A percentile compares a stretch with the other conserved stretches of the same genome.
Evolutionary conservation across 1,140 invertebrate genomes (phyloP).

Genomic region (Bombus difficillimus): DNA sequence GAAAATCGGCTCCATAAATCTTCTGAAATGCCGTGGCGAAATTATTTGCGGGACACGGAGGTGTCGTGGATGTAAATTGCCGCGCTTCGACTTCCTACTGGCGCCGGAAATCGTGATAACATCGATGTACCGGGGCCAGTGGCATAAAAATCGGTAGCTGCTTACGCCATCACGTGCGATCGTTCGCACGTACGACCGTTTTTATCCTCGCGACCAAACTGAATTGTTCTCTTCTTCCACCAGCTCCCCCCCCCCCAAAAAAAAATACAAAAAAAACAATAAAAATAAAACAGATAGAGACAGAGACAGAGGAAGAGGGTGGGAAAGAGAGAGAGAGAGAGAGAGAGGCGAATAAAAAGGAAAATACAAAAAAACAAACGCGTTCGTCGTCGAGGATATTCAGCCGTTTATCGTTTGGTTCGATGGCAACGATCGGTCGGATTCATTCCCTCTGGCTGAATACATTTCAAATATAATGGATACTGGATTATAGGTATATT

Average conservation of each 20-base stretch:
- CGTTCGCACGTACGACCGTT: conserved; percentile 16
- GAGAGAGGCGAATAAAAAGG: background rate
- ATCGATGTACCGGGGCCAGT: background rate
- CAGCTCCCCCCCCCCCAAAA: too few relatives aligned
- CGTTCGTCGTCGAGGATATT: conserved; percentile 42
- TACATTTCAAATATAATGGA: conserved; percentile 59
- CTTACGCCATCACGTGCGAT: conserved; percentile 29
- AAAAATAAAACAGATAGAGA: background rate
- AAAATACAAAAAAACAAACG: background rate
- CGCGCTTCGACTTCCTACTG: conserved; percentile 27
- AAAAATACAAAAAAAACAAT: background rate
- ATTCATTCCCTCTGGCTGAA: conserved; percentile 55
- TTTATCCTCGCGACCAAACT: conserved; percentile 1
- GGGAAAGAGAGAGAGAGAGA: background rate
- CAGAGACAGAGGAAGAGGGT: background rate
- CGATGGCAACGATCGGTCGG: conserved; percentile 44
- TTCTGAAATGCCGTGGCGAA: conserved; percentile 8
- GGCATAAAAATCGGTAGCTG: conserved; percentile 29
- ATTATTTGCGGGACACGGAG: conserved; percentile 5
- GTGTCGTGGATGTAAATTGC: conserved; percentile 22
- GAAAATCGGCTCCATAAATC: conserved; percentile 25
- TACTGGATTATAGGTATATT: conserved; percentile 60
- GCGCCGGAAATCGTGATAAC: conserved; percentile 7
- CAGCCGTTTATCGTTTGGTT: conserved; percentile 62
- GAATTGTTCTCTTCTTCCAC: background rate